These are phyloP conservation scores for Athalia circularis DNA, from an alignment of 2,888 invertebrate species.

Conservation along the genomic window DNA sequence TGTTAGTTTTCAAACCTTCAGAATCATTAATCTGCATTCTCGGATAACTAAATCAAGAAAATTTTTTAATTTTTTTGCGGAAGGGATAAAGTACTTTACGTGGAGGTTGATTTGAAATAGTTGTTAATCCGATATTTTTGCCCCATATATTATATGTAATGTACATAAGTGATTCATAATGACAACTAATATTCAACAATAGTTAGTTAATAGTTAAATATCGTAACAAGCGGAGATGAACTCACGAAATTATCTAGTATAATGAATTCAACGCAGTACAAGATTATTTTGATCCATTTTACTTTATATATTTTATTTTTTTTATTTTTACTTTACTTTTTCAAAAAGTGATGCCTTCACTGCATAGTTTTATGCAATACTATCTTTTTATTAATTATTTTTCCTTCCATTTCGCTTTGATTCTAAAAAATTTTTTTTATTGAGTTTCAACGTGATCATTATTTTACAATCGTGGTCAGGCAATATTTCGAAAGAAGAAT, in stretches of 20 bases:
- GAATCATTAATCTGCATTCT: not conserved
- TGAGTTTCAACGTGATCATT: slow-evolving; percentile 14
- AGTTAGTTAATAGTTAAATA: slow-evolving; percentile 59
- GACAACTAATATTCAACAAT: slow-evolving; percentile 56
- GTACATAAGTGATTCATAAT: slow-evolving; percentile 57
- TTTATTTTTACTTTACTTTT: slow-evolving; percentile 37
- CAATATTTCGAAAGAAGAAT: slow-evolving; percentile 22
- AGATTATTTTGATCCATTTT: not conserved
- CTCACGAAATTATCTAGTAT: slow-evolving; percentile 49
- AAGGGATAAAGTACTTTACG: not conserved
- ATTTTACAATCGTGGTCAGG: slow-evolving; percentile 39
- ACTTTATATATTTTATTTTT: slow-evolving; percentile 11
- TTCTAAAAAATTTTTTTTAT: not conserved
- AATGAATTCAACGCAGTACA: slow-evolving; percentile 50
- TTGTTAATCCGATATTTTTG: slow-evolving; percentile 44
- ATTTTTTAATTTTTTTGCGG: too few species aligned
- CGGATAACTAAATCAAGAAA: not conserved
- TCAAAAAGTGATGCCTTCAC: slow-evolving; percentile 32
- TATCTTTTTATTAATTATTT: not conserved
- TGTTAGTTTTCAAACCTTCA: not conserved
- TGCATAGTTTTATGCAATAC: slow-evolving; percentile 10
- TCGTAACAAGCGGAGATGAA: slow-evolving; percentile 51
- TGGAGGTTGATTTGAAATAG: slow-evolving; percentile 20
- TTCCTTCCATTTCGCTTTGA: not conserved
- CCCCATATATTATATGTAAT: slow-evolving; percentile 56